Evolutionary conservation across 2,888 invertebrate genomes (phyloP), one percentile per base, ranked within the genome.

Genomic region (Drosophila borealis): DNA sequence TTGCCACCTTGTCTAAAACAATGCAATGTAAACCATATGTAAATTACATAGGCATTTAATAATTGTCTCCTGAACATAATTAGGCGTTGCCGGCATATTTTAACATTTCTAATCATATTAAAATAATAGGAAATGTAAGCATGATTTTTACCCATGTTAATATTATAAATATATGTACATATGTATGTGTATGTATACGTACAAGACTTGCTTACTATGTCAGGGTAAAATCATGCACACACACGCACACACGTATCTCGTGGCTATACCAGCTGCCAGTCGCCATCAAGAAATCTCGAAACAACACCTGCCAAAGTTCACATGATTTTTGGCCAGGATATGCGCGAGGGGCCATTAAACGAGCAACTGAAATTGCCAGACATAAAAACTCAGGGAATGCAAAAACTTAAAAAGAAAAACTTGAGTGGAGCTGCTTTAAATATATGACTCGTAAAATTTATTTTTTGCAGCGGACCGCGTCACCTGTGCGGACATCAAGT

Each of bases 401-500:
- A 53, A 37, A 67, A 21, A 56, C 51, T 36, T 13, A 39, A 55
- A n/a, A 64, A 63, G 36, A 54, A 48, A 54, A 70, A 55, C 70
- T 62, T 55, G 33, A 66, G 44, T n/a, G 21, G 21, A 67, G 59
- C 65, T 61, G 64, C 59, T 74, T 75, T 78, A 77, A 80, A 59
- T 74, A 57, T 51, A 42, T 51, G 69, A 82, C 70, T 86, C 81
- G 79, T 85, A 67, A 83, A 86, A 51, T 74, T 21, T 68, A 29
- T 54, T 50, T 29, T 81, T 93, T 93, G 8, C 93, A 96, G 96
- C 93, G 78, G 93, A 93, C 74, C 90, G 87, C 80, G 95, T 95
- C 39, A 95, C 94, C 67, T 96, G 96, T 92, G 93, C 93, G 76
- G 94, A 93, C 79, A 94, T 96, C 68, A 93, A 93, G 68, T 96